Base-by-base conservation (phyloP, 2,888 invertebrate species). In the Venusia cambrica region DNA sequence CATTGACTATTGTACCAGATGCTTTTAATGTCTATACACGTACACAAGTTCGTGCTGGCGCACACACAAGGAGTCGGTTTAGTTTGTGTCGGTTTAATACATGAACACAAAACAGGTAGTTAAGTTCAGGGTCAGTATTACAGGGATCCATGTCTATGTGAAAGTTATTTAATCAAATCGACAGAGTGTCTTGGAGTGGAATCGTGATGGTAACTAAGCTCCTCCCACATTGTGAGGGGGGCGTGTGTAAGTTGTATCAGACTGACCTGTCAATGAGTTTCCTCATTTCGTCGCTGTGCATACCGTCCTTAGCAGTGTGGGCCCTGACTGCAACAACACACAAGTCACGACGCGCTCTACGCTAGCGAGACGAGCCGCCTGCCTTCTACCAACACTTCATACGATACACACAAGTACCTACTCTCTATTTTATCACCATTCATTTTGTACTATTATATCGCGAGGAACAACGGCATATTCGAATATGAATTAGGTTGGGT, bases 241-340 rank as follows among this genome's bases (percentile, higher is more conserved):
- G 42, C 35, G 48, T 52, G 49, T 49, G 59, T 54, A 43, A 62
- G 63, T 67, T 56, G 73, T 69, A 54, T 48, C 41, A 58, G 78
- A 93, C 92, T 94, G 92, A 96, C 96, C 96, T 96, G 93, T 97
- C 97, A 90, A 97, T 94, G 90, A 96, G 94, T 92, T 96, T 96
- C 90, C 97, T 93, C 94, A 96, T 96, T 92, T 96, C 96, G 91
- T 96, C 97, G 89, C 93, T 94, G 89, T 94, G 92, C 92, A 95
- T 93, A 90, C 94, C 94, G 92, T 96, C 95, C 94, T 95, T 95
- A 90, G 89, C 88, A 78, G 88, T 89, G 77, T 90, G 90, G 77
- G 90, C 90, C 85, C 90, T 89, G 78, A 90, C 90, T 88, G 90
- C 80, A 88, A 88, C 83, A 87, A 87, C 79, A 83, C 73, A 83